phyloP scores from a whole-genome alignment of 2,113 vertebrate genomes.

The Quiscalus mexicanus region DNA sequence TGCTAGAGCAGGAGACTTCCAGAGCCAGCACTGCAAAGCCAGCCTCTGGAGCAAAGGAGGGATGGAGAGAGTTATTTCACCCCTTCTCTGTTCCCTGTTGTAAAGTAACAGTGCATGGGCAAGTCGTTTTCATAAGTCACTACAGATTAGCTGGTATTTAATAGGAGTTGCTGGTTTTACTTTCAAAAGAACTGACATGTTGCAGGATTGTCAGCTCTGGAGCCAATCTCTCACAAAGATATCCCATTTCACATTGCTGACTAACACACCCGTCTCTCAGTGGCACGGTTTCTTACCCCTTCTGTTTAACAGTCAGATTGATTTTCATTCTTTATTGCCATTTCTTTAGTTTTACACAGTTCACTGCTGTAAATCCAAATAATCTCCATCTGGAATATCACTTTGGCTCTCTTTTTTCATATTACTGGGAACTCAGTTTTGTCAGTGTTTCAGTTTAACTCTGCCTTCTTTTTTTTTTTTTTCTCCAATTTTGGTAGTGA shows the following conservation, averaged over 20 bases:
- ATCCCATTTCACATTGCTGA: not conserved
- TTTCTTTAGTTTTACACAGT: slow-evolving; percentile 15
- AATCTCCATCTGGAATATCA: slow-evolving; percentile 34
- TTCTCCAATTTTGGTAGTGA: not conserved
- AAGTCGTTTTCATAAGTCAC: not conserved
- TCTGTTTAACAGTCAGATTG: not conserved
- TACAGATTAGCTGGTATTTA: not conserved
- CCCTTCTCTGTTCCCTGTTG: not conserved
- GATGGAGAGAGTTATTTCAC: not conserved
- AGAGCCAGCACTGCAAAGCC: not conserved
- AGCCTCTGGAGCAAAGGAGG: not conserved
- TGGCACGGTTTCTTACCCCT: not conserved
- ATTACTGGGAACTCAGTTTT: slow-evolving; percentile 4
- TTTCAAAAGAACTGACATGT: not conserved
- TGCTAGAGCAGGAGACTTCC: not conserved
- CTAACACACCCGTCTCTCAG: not conserved
- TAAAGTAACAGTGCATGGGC: not conserved
- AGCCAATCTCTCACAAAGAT: not conserved
- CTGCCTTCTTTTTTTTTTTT: not conserved
- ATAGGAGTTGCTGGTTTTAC: not conserved
- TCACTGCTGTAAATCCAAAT: slow-evolving; percentile 11
- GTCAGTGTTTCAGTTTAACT: slow-evolving; percentile 12
- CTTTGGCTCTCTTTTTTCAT: not conserved
- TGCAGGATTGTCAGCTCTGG: not conserved
- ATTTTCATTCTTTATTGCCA: slow-evolving; percentile 34